Base-by-base conservation (phyloP, 2,797 vertebrate species). In the Eulemur rubriventer region DNA sequence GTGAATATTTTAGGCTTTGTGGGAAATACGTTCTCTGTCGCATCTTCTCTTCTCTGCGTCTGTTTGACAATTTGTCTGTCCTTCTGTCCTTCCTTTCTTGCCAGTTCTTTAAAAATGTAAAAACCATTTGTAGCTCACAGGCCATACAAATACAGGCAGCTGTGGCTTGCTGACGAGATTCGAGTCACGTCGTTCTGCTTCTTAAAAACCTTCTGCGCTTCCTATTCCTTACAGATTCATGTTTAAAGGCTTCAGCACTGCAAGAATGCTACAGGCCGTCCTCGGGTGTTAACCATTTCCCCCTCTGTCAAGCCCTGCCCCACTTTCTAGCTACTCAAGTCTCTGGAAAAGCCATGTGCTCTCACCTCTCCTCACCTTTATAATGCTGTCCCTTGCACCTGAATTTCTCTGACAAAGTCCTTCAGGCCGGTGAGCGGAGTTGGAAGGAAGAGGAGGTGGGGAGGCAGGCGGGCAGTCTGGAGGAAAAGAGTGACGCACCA, bases 261-360 rank as follows among this genome's bases (percentile, higher is more conserved):
- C 52, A 22, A 28, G 14, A 59, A 30, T 59, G 63, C 28, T 46
- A 8, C 63, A 67, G 4, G 7, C 14, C 8, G 16, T 59, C 38
- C 72, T 50, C 4, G 22, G 55, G 22, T 13, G 8, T 14, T 38
- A 30, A 20, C 22, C 41, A 7, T 26, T 14, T 28, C 22, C 43
- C 6, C 10, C 2, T 7, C 2, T 30, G 33, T 61, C 50, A 67
- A 28, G 9, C 12, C 7, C 18, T n/a, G 20, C 17, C 16, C 48
- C 22, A 4, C 11, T 26, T 43, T 30, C 59, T 18, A 67, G 76
- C 55, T 16, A 12, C 20, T 38, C 10, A 38, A 7, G 46, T 48
- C 35, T 75, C 73, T 38, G 46, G 43, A 48, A 8, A 50, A 22
- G 18, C 59, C 4, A 0, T 0, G 0, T 26, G 38, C 0, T 3